Evolutionary conservation across 2,797 vertebrate genomes (phyloP), one percentile per base, ranked within the genome.

Genomic region (Rousettus madagascariensis): DNA sequence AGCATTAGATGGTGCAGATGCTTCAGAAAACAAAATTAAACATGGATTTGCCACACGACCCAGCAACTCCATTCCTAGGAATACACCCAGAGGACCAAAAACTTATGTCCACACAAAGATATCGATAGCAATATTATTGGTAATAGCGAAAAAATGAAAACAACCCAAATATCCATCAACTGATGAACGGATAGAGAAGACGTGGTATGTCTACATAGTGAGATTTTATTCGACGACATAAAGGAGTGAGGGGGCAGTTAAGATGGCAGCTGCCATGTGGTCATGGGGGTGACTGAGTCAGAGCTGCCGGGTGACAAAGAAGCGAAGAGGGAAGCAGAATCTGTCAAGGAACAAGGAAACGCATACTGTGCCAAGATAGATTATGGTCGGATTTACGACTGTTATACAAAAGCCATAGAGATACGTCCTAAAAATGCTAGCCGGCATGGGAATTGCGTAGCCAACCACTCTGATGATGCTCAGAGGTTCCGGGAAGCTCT

Each of bases 371-470:
- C 99, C 97, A 99, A 99, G 98, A 99, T 99, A 98, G 99, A 99
- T 97, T 99, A 99, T 89, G 98, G 98, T 2, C 99, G 99, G 97
- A 99, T 99, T 0, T 99, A 98, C 97, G 99, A 99, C 98, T 99
- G 98, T 93, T 99, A 99, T 97, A 99, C 99, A 96, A 99, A 99
- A 98, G 99, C 99, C 95, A 99, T 99, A 99, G 99, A 99, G 96
- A 97, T 98, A 77, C 99, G 98, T 97, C 99, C 99, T 17, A 99
- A 99, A 97, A 99, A 99, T 97, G 98, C 99, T 95, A 99, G 99
- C 98, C 99, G 99, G 97, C 99, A 99, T 24, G 99, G 99, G 57
- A 99, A 99, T 98, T 98, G 99, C 84, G 99, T 99, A 28, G 99
- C 99, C 78, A 28, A 99, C 99, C 78, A 99, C 99, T 0, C 98